Percentiles rank a stretch among this genome's conserved stretches.
These are phyloP conservation scores for Cantharis flavilabris DNA, from an alignment of 2,888 invertebrate genomes.

Conservation along the genomic window DNA sequence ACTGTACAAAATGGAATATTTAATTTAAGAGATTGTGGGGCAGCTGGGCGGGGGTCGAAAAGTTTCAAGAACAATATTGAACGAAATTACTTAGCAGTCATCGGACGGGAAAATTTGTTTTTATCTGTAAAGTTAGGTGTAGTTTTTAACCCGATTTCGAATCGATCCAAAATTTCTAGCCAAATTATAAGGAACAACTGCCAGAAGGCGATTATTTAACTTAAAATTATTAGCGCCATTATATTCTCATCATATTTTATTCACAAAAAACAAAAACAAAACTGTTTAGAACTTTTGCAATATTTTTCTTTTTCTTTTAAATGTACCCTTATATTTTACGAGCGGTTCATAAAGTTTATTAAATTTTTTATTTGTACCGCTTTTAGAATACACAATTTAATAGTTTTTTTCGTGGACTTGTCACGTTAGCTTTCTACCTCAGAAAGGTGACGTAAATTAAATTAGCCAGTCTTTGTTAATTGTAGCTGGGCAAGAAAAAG, in stretches of 20 bases:
- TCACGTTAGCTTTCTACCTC: not conserved
- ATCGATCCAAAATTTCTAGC: not conserved
- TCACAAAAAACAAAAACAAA: conserved; percentile 32
- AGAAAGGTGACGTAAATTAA: not conserved
- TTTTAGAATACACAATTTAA: conserved; percentile 12
- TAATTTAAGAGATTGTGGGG: too few relatives aligned
- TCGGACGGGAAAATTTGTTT: too few relatives aligned
- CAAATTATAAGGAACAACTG: not conserved
- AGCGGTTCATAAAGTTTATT: conserved; percentile 33
- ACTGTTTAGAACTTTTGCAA: conserved; percentile 31
- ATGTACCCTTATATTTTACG: conserved; percentile 35
- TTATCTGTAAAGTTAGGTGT: not conserved
- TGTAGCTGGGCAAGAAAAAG: not conserved
- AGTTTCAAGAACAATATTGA: too few relatives aligned
- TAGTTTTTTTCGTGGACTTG: conserved; percentile 7
- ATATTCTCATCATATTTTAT: conserved; percentile 25
- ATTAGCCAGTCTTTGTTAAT: not conserved
- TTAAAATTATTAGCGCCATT: not conserved
- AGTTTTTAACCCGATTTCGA: not conserved
- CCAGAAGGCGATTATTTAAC: not conserved
- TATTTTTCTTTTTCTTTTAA: conserved; percentile 31
- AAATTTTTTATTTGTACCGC: conserved; percentile 28
- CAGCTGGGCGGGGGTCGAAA: too few relatives aligned
- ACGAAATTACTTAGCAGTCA: too few relatives aligned
- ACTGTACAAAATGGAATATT: too few relatives aligned